Evolutionary conservation across 2,113 vertebrate genomes (phyloP), one percentile per base, ranked within the genome.

Genomic region (Eupsittula cactorum): DNA sequence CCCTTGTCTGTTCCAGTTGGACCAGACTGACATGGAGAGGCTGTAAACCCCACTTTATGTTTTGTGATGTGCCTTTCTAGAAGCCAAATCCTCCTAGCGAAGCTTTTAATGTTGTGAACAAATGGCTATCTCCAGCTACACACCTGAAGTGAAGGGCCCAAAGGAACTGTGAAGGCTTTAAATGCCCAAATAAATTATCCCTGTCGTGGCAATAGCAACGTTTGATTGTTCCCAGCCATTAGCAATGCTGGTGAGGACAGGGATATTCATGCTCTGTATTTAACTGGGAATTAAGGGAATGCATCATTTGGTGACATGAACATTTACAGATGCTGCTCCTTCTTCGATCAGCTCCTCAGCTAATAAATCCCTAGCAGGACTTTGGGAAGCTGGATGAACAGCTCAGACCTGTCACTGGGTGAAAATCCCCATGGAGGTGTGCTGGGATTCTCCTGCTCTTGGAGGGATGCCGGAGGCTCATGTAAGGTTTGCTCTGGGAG

Each of bases 251-350:
- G 67, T 1, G 2, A 64, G 63, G 71, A 44, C 27, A 52, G 79
- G 35, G 69, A 16, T 75, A 14, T 74, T 86, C 85, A 33, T 18
- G 39, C 27, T 75, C 78, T 18, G 10, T 10, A 10, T 80, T 90
- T 81, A 63, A 50, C 47, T 21, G 82, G 63, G 63, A 85, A 96
- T 69, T 37, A 91, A 93, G 76, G 68, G 70, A 79, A 90, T 95
- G 78, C 4, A 95, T 94, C 95, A 57, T 69, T 27, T 9, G 24
- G 27, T 88, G 93, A 90, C 93, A 84, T 29, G 47, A n/a, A 1
- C 60, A 57, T 73, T 55, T 47, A 18, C n/a, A 59, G 82, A 78
- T 8, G 55, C 53, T 47, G 65, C 65, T 78, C 65, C 37, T 25
- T 16, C 11, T 62, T 52, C 1, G 0, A 19, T 70, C 52, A 24